Evolutionary conservation across 2,888 invertebrate genomes (phyloP).

Genomic region (Polyploca ridens): DNA sequence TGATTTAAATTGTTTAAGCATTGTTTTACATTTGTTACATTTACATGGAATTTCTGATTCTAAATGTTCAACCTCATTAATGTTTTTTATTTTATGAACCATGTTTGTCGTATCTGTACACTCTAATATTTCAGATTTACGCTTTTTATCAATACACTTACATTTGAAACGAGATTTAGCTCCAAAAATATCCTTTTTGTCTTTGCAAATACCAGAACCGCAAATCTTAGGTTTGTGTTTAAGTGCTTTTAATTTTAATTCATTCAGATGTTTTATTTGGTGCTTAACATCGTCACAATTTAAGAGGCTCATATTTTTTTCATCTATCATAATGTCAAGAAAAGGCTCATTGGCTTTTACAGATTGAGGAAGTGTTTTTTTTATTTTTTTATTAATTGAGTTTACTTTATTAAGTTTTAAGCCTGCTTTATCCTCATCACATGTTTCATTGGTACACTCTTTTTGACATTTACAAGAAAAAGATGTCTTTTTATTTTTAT

Average conservation of each 20-base stretch:
- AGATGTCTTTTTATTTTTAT: constrained; percentile 34
- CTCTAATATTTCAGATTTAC: background rate
- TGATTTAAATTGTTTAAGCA: background rate
- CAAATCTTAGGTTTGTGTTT: constrained; percentile 22
- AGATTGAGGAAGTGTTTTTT: background rate
- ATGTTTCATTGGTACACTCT: constrained; percentile 45
- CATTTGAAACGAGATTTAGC: constrained; percentile 23
- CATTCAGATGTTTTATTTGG: background rate
- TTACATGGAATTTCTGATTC: no score
- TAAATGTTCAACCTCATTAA: background rate
- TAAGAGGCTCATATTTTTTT: constrained; percentile 46
- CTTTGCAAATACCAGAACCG: constrained; percentile 18
- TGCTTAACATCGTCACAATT: constrained; percentile 45
- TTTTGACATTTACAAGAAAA: constrained; percentile 40
- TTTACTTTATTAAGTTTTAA: background rate
- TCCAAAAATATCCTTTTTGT: constrained; percentile 17
- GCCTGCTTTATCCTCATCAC: constrained; percentile 19
- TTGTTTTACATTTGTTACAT: background rate
- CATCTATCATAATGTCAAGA: constrained; percentile 46
- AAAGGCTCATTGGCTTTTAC: constrained; percentile 25
- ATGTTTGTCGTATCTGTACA: background rate
- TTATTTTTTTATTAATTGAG: background rate
- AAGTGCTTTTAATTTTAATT: background rate
- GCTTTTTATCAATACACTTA: constrained; percentile 21
- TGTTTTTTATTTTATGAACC: background rate